Evolutionary conservation across 2,888 invertebrate species (phyloP).

Genomic region (Troides oblongomaculatus): DNA sequence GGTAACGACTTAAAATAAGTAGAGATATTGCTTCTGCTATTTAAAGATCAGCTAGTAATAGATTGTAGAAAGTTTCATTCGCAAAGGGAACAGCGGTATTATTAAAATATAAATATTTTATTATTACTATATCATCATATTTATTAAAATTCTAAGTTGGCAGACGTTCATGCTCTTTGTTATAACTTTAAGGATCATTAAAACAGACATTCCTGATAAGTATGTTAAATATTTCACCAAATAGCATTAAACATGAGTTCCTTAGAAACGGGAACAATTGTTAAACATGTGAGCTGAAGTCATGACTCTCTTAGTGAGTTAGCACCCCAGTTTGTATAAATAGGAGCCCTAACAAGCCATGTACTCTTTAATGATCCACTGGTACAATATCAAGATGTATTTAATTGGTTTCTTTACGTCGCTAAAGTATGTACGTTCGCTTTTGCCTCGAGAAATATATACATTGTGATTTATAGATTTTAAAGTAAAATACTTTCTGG

Average conservation of each 20-base stretch:
- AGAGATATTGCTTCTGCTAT: too few relatives aligned
- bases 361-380: slow-evolving; percentile 66
- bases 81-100: too few relatives aligned
- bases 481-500: not conserved
- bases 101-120: too few relatives aligned
- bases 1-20: too few relatives aligned
- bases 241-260: slow-evolving; percentile 19
- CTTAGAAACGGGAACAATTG: slow-evolving; percentile 31
- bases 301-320: slow-evolving; percentile 42
- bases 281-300: slow-evolving; percentile 48
- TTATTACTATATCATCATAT: not conserved
- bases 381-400: slow-evolving; percentile 73
- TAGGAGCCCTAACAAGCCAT: slow-evolving; percentile 55
- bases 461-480: slow-evolving; percentile 27
- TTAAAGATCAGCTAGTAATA: too few relatives aligned
- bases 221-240: slow-evolving; percentile 6
- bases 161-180: not conserved
- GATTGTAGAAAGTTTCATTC: too few relatives aligned
- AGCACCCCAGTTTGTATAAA: slow-evolving; percentile 52
- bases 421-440: slow-evolving; percentile 42
- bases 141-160: not conserved
- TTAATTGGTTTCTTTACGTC: slow-evolving; percentile 60
- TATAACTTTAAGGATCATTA: not conserved
- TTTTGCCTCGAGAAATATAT: slow-evolving; percentile 60
- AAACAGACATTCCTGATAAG: not conserved